Evolutionary conservation across 2,797 vertebrate genomes (phyloP).

Genomic region (Chelon labrosus): DNA sequence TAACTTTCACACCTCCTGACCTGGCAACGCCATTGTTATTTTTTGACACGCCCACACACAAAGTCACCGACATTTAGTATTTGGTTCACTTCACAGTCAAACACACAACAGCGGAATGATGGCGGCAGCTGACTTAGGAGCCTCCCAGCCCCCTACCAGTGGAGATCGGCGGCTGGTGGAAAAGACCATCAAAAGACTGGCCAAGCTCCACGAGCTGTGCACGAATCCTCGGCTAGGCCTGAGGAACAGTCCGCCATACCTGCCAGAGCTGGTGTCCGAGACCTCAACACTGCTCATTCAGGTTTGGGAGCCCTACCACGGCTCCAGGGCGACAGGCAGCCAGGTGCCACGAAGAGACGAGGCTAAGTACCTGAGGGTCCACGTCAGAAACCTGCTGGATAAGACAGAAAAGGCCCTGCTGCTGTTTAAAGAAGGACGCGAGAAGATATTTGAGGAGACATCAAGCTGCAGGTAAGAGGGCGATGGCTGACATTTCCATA

Average conservation of each 20-base stretch:
- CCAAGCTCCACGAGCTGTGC: slow-evolving; percentile 80
- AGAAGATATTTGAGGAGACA: slow-evolving; percentile 85
- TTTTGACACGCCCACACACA: slow-evolving; percentile 22
- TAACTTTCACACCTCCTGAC: slow-evolving; percentile 9
- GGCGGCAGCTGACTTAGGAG: slow-evolving; percentile 67
- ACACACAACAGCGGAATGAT: slow-evolving; percentile 51
- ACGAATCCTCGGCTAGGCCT: slow-evolving; percentile 82
- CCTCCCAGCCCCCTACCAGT: slow-evolving; percentile 45
- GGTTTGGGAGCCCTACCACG: slow-evolving; percentile 81
- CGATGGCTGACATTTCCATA: background rate
- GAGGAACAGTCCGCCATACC: slow-evolving; percentile 87
- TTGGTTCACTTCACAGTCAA: slow-evolving; percentile 30
- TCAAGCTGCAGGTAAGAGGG: slow-evolving; percentile 83
- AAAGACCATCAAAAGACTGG: slow-evolving; percentile 80
- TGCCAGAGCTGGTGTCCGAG: slow-evolving; percentile 83
- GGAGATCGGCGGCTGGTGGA: slow-evolving; percentile 75
- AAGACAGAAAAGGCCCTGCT: slow-evolving; percentile 83
- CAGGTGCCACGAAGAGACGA: slow-evolving; percentile 73
- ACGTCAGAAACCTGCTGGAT: slow-evolving; percentile 85
- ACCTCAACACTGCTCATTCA: slow-evolving; percentile 68
- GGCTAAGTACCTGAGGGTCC: slow-evolving; percentile 82
- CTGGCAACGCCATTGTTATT: background rate
- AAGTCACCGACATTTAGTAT: slow-evolving; percentile 24
- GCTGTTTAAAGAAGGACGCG: slow-evolving; percentile 84
- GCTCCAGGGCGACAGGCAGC: background rate